These are phyloP conservation scores for Drosophila melanica DNA, from an alignment of 1,140 invertebrate species.

Conservation along the genomic window DNA sequence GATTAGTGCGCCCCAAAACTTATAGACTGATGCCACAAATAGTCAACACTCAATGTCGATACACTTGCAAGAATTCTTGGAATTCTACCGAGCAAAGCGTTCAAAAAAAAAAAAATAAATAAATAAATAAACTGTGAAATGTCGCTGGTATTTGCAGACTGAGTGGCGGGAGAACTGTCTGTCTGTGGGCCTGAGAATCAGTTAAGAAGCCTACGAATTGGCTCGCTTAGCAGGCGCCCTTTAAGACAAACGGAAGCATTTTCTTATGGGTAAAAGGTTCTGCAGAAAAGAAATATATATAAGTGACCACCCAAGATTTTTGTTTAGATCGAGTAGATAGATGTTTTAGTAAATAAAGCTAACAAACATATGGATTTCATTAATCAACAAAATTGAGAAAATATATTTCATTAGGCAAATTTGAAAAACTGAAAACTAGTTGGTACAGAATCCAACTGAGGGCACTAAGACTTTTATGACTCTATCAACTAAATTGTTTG, in stretches of 20 bases:
- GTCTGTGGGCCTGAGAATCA: too few relatives aligned
- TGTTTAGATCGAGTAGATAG: too few relatives aligned
- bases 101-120: too few relatives aligned
- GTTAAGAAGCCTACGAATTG: neutral
- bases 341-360: too few relatives aligned
- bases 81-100: slow-evolving; percentile 51
- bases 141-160: slow-evolving; percentile 55
- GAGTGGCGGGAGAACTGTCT: slow-evolving; percentile 43
- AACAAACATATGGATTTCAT: too few relatives aligned
- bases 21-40: slow-evolving; percentile 18
- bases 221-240: neutral
- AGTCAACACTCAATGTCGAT: slow-evolving; percentile 14
- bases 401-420: too few relatives aligned
- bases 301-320: neutral
- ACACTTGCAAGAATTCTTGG: slow-evolving; percentile 60
- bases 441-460: too few relatives aligned
- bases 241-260: neutral
- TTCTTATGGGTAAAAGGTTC: neutral
- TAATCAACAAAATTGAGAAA: too few relatives aligned
- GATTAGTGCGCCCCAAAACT: slow-evolving; percentile 70
- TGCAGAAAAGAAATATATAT: neutral
- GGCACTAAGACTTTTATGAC: too few relatives aligned
- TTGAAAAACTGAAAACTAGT: too few relatives aligned
- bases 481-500: too few relatives aligned
- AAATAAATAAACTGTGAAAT: slow-evolving; percentile 15